Evolutionary conservation across 2,888 invertebrate species (phyloP), one percentile per base, ranked within the genome.

Genomic region (Vanessa cardui): DNA sequence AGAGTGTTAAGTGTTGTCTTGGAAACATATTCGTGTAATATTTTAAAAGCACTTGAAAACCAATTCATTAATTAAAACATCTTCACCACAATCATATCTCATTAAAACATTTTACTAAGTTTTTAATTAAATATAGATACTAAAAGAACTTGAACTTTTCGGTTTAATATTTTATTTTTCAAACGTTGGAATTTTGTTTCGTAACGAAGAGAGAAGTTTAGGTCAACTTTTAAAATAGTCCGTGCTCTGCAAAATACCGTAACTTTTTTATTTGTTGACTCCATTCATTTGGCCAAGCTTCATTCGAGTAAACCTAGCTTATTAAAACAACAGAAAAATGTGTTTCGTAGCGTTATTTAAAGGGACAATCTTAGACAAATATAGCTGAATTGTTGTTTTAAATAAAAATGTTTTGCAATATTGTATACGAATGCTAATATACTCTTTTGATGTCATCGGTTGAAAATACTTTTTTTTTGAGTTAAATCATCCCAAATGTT

Each of bases 131-230:
- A 39, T 39, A 26, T 15, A 52, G 20, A 50, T 50, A 21, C 21
- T 50, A 50, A 21, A 20, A 4, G 6, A 15, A 31, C 31, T 46
- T 21, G 12, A 45, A 49, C 15, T 21, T 54, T 54, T n/a, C n/a
- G 16, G 20, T 54, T 31, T 31, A 54, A 54, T n/a, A 2, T 31
- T 47, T 16, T 33, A 58, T 50, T 58, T 49, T 58, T 61, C 46
- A 58, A 64, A 52, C 61, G 58, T 52, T 31, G 45, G 45, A 26
- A 50, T 58, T 65, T 65, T 47, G 52, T 68, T 62, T 61, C 56
- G 56, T 64, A 68, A 61, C 49, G 64, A 62, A 67, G 50, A 31
- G 58, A 58, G 31, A 58, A 58, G 56, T 64, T 68, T 58, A 54
- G 21, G 58, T 65, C 61, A 62, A 62, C 61, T 68, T 68, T 64